phyloP scores from a whole-genome alignment of 1,140 invertebrate species.

The Stegodyphus mimosarum region DNA sequence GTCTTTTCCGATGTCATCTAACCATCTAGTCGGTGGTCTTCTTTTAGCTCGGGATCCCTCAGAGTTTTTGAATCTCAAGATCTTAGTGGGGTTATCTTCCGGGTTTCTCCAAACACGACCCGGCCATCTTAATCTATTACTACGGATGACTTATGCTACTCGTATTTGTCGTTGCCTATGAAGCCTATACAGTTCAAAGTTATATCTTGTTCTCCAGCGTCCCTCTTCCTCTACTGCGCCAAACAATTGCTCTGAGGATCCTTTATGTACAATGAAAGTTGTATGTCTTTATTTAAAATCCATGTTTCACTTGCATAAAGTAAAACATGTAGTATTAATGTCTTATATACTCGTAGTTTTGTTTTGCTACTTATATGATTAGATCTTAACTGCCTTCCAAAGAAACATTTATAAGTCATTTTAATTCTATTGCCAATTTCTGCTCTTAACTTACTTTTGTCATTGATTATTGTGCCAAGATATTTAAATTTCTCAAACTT shows the following conservation, averaged over 20 bases:
- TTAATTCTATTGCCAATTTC: background rate
- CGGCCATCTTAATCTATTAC: background rate
- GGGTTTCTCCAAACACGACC: constrained; percentile 7
- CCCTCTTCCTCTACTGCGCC: background rate
- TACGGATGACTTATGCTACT: background rate
- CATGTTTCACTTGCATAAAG: background rate
- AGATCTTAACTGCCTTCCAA: background rate
- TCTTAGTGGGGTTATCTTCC: constrained; percentile 3
- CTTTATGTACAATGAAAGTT: background rate
- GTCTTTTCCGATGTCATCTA: background rate
- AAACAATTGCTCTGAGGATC: background rate
- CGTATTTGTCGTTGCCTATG: background rate
- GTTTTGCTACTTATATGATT: background rate
- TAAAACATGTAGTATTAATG: background rate
- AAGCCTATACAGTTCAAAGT: background rate
- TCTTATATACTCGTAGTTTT: background rate
- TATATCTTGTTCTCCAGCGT: background rate
- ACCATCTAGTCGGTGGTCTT: constrained; percentile 3
- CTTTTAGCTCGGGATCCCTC: background rate
- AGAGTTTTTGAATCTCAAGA: background rate
- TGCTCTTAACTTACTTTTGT: background rate
- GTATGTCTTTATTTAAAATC: background rate
- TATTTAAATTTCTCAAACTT: background rate
- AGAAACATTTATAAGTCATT: background rate
- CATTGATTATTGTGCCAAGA: background rate